Evolutionary conservation across 2,113 vertebrate species (phyloP).

Genomic region (Forbesichthys agassizii): DNA sequence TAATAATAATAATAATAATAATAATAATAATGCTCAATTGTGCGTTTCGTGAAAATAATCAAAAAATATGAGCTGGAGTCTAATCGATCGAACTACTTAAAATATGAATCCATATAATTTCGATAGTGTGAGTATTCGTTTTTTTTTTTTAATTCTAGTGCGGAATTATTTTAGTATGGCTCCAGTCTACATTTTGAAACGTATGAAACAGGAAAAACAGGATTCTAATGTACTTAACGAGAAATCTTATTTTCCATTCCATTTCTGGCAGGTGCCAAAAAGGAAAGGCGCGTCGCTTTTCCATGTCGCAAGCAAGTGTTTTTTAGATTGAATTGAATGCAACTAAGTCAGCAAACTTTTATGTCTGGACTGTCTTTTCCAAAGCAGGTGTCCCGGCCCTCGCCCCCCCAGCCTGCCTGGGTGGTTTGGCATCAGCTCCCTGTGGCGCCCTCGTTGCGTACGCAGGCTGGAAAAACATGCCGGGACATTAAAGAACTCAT

Average conservation of each 20-base stretch:
- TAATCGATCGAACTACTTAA: too few species aligned
- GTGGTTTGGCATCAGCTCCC: slow-evolving; percentile 69
- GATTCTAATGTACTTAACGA: slow-evolving; percentile 60
- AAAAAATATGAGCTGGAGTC: too few species aligned
- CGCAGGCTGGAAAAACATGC: slow-evolving; percentile 89
- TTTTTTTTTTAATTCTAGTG: not conserved
- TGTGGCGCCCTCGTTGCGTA: slow-evolving; percentile 83
- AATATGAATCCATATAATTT: too few species aligned
- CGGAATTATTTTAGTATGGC: too few species aligned
- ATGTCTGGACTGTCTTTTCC: slow-evolving; percentile 71
- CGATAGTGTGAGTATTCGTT: not conserved
- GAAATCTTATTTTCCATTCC: slow-evolving; percentile 66
- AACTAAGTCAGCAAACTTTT: slow-evolving; percentile 71
- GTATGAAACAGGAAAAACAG: slow-evolving; percentile 50
- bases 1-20: slow-evolving; percentile 3
- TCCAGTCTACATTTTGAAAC: too few species aligned
- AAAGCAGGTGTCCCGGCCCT: slow-evolving; percentile 79
- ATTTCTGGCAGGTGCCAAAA: slow-evolving; percentile 56
- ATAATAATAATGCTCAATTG: too few species aligned
- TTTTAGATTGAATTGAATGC: slow-evolving; percentile 59
- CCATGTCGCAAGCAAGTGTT: slow-evolving; percentile 67
- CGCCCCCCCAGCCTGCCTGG: slow-evolving; percentile 57
- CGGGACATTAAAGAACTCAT: slow-evolving; percentile 90
- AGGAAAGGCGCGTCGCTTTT: slow-evolving; percentile 71
- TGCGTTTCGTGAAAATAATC: too few species aligned